phyloP scores from a whole-genome alignment of 2,888 invertebrate species.

The Cenopis cana region DNA sequence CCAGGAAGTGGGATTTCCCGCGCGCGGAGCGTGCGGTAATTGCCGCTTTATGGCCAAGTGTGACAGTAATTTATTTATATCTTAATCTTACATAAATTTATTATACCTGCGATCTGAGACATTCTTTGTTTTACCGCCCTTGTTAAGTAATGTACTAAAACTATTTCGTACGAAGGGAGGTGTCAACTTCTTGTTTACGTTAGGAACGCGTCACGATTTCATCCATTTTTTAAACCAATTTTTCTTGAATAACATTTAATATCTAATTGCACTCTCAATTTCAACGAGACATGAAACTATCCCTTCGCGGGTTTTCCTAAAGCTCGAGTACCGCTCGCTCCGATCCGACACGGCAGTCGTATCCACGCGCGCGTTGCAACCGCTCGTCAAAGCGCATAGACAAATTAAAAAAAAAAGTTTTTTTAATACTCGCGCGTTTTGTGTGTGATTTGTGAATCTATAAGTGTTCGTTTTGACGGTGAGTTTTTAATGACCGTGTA shows the following conservation, averaged over 20 bases:
- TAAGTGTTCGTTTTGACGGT: slow-evolving; percentile 20
- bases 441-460: slow-evolving; percentile 21
- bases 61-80: no score
- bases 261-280: slow-evolving; percentile 30
- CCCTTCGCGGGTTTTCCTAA: slow-evolving; percentile 25
- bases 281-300: slow-evolving; percentile 10
- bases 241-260: not conserved
- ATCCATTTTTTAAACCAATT: not conserved
- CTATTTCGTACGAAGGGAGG: no score
- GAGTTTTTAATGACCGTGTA: not conserved
- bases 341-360: not conserved
- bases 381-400: slow-evolving; percentile 5
- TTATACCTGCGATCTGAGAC: no score
- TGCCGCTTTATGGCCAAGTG: no score
- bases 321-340: not conserved
- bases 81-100: no score
- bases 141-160: no score
- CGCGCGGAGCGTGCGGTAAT: no score
- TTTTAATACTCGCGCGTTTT: slow-evolving; percentile 20
- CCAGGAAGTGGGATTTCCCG: no score
- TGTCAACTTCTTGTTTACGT: no score
- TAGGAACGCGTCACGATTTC: not conserved
- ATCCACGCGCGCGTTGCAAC: not conserved
- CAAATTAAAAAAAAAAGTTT: not conserved
- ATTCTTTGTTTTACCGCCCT: no score